Base-by-base conservation (phyloP, 2,797 vertebrate species). In the Parauchenoglanis punctatus region DNA sequence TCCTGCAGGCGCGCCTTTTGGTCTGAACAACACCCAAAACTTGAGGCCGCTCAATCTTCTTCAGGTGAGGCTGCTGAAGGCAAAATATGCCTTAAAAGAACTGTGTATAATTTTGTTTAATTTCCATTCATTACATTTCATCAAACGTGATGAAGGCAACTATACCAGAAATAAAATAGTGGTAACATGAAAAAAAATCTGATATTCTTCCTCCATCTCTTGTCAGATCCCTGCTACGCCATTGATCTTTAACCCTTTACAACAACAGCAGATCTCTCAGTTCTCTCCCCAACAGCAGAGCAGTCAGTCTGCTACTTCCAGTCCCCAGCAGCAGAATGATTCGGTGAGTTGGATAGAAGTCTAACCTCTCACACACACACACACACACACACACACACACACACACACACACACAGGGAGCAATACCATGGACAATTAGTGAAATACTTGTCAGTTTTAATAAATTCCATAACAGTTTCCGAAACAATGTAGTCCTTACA, bases 41-140 rank as follows among this genome's bases (percentile, higher is more conserved):
- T 94, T 99, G 92, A 96, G 96, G 92, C 97, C 97, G 18, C 96
- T 99, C 93, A 99, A 98, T 94, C 95, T 99, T 65, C 96, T 99
- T 83, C 98, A 99, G 98, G 98, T 99, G 97, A 93, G 92, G 65
- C 44, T 81, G 12, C 56, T 80, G 56, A 11, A 8, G 56, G 12
- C 18, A 59, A 59, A 59, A 40, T 23, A 59, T 20, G 28, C 8
- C 12, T 40, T 80, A 40, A 59, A 44, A 63, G 13, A 63, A 15
- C 25, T 20, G 23, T 20, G 23, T 78, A 11, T 28, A 0, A 52
- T 28, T 35, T 25, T n/a, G 23, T 25, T 46, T 44, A 2, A 17
- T 52, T 83, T 68, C n/a, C 8, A 35, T 82, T 82, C 15, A 49
- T 49, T 18, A 1, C 7, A 12, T 4, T 65, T 31, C 20, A 8